These are phyloP conservation scores for Geopemphigus sp. DNA, from an alignment of 1,140 invertebrate species.

Conservation along the genomic window DNA sequence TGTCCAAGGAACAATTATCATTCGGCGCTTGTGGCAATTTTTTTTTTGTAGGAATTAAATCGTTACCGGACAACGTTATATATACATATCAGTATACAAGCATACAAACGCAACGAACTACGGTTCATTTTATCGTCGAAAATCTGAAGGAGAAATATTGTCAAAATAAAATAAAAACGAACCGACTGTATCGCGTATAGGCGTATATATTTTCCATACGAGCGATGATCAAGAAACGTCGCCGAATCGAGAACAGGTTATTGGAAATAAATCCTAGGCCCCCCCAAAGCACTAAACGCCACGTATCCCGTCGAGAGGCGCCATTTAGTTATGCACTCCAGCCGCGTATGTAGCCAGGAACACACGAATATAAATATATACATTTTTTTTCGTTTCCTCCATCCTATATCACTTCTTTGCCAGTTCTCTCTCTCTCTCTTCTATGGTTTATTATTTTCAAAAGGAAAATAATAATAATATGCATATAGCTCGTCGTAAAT, in stretches of 20 bases:
- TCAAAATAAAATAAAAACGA: constrained; percentile 34
- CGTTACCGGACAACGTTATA: too few relatives aligned
- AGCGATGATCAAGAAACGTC: constrained; percentile 21
- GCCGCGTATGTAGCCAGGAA: background rate
- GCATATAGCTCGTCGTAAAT: background rate
- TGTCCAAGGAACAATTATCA: too few relatives aligned
- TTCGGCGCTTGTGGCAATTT: too few relatives aligned
- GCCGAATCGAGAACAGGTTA: constrained; percentile 28
- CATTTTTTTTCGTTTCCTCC: background rate
- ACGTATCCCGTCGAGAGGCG: constrained; percentile 36
- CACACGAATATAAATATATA: background rate
- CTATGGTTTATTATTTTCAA: background rate
- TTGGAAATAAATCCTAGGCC: constrained; percentile 32
- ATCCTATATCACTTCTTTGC: background rate
- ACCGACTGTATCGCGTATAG: background rate
- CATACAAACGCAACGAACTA: background rate
- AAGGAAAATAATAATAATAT: background rate
- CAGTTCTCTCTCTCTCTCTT: background rate
- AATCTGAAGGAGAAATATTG: background rate
- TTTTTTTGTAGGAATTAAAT: too few relatives aligned
- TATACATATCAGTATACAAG: too few relatives aligned
- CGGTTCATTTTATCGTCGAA: background rate
- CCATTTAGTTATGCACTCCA: constrained; percentile 27
- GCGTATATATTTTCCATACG: background rate
- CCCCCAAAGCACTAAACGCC: constrained; percentile 40